A percentile compares a stretch with the other conserved stretches of the same genome.
phyloP scores from a whole-genome alignment of 1,140 invertebrate species.

The Sipha flava region DNA sequence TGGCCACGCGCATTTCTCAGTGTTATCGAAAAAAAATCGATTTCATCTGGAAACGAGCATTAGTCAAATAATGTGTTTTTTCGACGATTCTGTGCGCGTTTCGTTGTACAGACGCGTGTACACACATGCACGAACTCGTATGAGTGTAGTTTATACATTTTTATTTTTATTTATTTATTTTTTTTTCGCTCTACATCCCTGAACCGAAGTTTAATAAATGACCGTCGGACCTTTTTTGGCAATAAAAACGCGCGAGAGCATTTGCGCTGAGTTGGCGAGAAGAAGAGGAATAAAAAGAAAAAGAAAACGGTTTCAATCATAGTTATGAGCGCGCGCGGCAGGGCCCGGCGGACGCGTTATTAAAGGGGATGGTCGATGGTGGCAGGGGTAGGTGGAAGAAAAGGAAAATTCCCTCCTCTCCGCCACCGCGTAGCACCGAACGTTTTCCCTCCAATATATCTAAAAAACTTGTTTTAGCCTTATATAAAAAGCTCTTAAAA shows the following conservation, averaged over 20 bases:
- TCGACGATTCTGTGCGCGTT: neutral
- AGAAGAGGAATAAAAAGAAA: neutral
- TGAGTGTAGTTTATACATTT: constrained; percentile 21
- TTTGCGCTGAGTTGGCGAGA: constrained; percentile 29
- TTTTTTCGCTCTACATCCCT: neutral
- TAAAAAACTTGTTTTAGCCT: constrained; percentile 32
- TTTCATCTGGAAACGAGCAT: constrained; percentile 9
- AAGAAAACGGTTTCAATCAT: constrained; percentile 32
- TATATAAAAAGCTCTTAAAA: constrained; percentile 33
- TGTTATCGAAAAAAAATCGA: constrained; percentile 19
- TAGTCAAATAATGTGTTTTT: constrained; percentile 17
- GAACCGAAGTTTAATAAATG: constrained; percentile 31
- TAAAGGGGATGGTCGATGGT: neutral
- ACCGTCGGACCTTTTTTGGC: constrained; percentile 31
- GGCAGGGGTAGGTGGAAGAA: neutral
- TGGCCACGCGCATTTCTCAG: neutral
- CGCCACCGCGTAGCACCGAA: neutral
- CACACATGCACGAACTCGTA: neutral
- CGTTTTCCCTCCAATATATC: constrained; percentile 23
- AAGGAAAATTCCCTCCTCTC: constrained; percentile 23
- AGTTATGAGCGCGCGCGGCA: constrained; percentile 19
- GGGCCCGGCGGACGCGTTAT: constrained; percentile 8
- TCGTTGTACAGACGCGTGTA: neutral
- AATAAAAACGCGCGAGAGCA: constrained; percentile 20
- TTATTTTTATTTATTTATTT: neutral